Conservation (phyloP, 2,888 invertebrate species). For the Ferdinandea cuprea region DNA sequence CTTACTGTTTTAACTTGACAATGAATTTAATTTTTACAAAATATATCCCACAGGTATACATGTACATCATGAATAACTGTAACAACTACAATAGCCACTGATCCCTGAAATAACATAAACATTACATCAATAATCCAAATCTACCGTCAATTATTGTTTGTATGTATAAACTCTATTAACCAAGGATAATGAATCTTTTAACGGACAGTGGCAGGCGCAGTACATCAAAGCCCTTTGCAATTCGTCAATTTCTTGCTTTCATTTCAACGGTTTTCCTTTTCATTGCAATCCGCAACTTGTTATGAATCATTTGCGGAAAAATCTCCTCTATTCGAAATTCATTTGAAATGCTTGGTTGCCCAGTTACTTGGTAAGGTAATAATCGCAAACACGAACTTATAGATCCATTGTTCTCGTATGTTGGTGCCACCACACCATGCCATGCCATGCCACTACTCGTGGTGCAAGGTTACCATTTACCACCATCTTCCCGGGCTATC, state of each 20-base stretch:
- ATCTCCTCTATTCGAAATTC: conserved; percentile 9
- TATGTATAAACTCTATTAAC: neutral
- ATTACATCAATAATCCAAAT: neutral
- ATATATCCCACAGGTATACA: too few species aligned
- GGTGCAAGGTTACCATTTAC: conserved; percentile 37
- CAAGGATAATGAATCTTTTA: neutral
- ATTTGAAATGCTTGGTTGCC: conserved; percentile 28
- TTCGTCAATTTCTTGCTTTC: conserved; percentile 24
- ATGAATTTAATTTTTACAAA: too few species aligned
- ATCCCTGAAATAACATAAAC: too few species aligned
- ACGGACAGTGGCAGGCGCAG: conserved; percentile 3
- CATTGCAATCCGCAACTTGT: neutral
- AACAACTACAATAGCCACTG: too few species aligned
- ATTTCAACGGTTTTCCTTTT: conserved; percentile 30
- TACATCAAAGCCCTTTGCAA: conserved; percentile 7
- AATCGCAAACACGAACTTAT: conserved; percentile 1
- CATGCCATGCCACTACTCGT: conserved; percentile 1
- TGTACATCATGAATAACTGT: too few species aligned
- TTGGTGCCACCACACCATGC: conserved; percentile 14
- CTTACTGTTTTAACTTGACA: too few species aligned
- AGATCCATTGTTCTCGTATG: conserved; percentile 50
- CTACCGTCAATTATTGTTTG: neutral
- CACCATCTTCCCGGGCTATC: conserved; percentile 55
- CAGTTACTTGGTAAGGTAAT: conserved; percentile 13
- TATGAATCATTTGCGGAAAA: conserved; percentile 37